A percentile compares a stretch with the other conserved stretches of the same genome.
Evolutionary conservation across 2,888 invertebrate genomes (phyloP).

Genomic region (Sphecodes monilicornis): DNA sequence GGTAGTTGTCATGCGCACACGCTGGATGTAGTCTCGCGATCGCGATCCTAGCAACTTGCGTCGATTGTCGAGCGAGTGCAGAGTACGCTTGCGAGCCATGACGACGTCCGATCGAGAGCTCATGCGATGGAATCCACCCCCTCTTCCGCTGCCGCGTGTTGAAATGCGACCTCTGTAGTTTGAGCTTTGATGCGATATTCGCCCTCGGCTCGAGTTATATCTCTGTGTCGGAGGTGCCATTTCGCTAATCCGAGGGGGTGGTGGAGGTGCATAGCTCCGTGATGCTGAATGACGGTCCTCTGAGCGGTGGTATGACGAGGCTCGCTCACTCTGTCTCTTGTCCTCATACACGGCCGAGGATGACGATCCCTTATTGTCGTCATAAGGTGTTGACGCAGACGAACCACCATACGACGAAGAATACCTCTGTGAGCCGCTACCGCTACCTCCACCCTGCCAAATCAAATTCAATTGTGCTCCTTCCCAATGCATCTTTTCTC

Average conservation of each 20-base stretch:
- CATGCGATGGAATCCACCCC: constrained; percentile 79
- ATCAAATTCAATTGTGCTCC: constrained; percentile 82
- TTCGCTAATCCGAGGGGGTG: constrained; percentile 80
- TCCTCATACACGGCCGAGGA: constrained; percentile 80
- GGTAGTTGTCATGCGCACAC: constrained; percentile 81
- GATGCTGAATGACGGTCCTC: constrained; percentile 82
- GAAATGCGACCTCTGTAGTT: constrained; percentile 80
- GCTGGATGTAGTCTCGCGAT: constrained; percentile 82
- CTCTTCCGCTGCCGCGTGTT: constrained; percentile 77
- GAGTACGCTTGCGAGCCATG: constrained; percentile 80
- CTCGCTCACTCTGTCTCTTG: constrained; percentile 81
- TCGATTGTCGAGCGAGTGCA: constrained; percentile 81
- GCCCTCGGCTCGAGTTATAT: constrained; percentile 79
- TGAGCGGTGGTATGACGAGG: constrained; percentile 81
- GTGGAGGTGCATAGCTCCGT: constrained; percentile 79
- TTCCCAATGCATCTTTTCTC: constrained; percentile 70
- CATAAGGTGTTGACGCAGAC: constrained; percentile 78
- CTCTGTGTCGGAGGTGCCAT: constrained; percentile 80
- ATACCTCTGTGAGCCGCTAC: constrained; percentile 82
- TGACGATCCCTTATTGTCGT: constrained; percentile 81
- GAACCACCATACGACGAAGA: constrained; percentile 81
- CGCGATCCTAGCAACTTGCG: constrained; percentile 82
- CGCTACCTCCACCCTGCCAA: constrained; percentile 82
- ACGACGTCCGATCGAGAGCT: constrained; percentile 79
- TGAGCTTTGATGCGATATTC: constrained; percentile 79